Evolutionary conservation across 2,113 vertebrate species (phyloP).

Genomic region (Ginglymostoma cirratum): DNA sequence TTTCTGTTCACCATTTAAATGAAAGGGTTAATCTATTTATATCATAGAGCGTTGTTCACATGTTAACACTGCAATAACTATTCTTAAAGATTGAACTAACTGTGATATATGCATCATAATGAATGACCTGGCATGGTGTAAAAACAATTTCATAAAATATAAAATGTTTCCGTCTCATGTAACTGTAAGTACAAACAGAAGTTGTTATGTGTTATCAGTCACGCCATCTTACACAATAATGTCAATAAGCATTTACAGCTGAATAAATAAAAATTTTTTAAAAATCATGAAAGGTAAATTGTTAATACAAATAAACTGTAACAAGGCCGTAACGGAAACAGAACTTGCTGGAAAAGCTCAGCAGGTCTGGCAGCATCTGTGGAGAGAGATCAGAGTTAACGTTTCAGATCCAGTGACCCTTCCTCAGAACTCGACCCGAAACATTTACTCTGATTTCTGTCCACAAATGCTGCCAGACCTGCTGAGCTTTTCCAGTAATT

Average conservation of each 20-base stretch:
- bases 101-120: not conserved
- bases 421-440: no score
- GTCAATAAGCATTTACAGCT: not conserved
- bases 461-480: no score
- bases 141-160: not conserved
- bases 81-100: not conserved
- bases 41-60: not conserved
- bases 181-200: not conserved
- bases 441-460: no score
- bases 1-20: not conserved
- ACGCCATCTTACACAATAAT: not conserved
- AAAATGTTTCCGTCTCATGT: not conserved
- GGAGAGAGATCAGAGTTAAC: no score
- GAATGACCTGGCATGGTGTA: not conserved
- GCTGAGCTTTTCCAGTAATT: no score
- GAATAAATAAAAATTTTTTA: not conserved
- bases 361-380: no score
- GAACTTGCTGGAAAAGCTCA: no score
- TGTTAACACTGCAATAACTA: not conserved
- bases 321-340: not conserved
- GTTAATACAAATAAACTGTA: not conserved
- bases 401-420: no score
- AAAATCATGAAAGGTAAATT: not conserved
- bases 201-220: not conserved
- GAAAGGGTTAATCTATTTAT: not conserved